Evolutionary conservation across 1,140 invertebrate genomes (phyloP), one percentile per base, ranked within the genome.

Genomic region (Ips nitidus): DNA sequence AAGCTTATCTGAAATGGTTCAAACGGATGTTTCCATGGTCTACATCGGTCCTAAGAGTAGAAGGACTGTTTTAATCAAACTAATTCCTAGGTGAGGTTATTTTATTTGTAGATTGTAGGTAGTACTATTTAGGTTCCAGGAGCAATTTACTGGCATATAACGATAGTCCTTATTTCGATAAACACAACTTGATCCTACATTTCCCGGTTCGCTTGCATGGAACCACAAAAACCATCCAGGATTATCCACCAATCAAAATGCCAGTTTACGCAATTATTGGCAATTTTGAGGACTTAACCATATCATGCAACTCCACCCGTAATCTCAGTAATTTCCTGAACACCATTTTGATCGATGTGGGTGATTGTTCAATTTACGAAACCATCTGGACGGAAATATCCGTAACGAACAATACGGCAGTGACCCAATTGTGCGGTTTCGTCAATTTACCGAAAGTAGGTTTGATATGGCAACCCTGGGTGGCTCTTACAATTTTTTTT

Each of bases 371-470:
- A 1, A 73, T 74, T 3, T 71, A 60, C 6, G 76, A 78, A 66
- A 74, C 68, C 5, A 52, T 78, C 5, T 74, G 39, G 41, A 43
- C 73, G 8, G 71, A 74, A 41, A 55, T 78, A 4, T 56, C 41
- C 22, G 22, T 78, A 2, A 70, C 47, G 3, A 78, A 78, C 55
- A 68, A 59, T 50, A 74, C 75, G 8, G 43, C 57, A 0, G 61
- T 71, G 0, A 61, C 62, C 4, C 76, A 78, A 59, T 43, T 73
- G 7, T 77, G 69, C 60, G 74, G 71, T 37, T 78, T 78, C 50
- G 36, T 75, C 6, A 70, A 75, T 64, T 65, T 78, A 50, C 76
- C 76, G n/a, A 40, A 66, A 60, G 76, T 76, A 72, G 47, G 50
- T 47, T 0, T 61, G 52, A 7, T 22, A 50, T 41, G 6, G 41